A percentile compares a stretch with the other conserved stretches of the same genome.
phyloP scores from a whole-genome alignment of 2,113 vertebrate species.

The Pygoscelis adeliae region DNA sequence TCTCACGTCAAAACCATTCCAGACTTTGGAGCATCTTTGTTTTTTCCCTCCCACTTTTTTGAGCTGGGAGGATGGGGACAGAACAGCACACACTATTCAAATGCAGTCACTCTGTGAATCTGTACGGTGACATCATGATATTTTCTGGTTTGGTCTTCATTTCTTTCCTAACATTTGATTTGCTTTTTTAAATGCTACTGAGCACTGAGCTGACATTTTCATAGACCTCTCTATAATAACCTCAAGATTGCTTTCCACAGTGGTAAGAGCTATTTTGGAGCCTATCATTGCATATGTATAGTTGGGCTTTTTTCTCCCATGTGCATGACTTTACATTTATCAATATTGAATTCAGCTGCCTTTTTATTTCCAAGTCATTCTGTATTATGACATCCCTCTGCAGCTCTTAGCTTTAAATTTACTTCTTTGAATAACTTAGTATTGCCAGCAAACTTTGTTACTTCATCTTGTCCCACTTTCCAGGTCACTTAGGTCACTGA shows the following conservation, averaged over 20 bases:
- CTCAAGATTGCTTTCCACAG: background rate
- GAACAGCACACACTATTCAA: background rate
- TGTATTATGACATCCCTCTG: background rate
- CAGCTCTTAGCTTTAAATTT: conserved; percentile 21
- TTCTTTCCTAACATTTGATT: background rate
- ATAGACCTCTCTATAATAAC: conserved; percentile 2
- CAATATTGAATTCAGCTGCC: conserved; percentile 25
- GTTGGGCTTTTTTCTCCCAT: background rate
- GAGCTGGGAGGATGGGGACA: background rate
- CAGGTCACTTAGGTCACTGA: background rate
- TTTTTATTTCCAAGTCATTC: conserved; percentile 38
- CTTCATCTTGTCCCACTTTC: background rate
- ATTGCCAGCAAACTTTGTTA: conserved; percentile 6
- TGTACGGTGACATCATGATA: background rate
- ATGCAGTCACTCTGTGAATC: background rate
- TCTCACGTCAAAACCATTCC: background rate
- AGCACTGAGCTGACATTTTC: conserved; percentile 21
- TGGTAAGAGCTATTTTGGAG: background rate
- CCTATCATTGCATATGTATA: background rate
- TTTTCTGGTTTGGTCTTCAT: background rate
- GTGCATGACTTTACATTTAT: conserved; percentile 37
- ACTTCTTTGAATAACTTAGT: background rate
- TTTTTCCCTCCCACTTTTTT: background rate
- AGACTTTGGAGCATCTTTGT: background rate
- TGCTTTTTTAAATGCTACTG: conserved; percentile 12